Base-by-base conservation (phyloP, 2,888 invertebrate species). In the Plemyria rubiginata region DNA sequence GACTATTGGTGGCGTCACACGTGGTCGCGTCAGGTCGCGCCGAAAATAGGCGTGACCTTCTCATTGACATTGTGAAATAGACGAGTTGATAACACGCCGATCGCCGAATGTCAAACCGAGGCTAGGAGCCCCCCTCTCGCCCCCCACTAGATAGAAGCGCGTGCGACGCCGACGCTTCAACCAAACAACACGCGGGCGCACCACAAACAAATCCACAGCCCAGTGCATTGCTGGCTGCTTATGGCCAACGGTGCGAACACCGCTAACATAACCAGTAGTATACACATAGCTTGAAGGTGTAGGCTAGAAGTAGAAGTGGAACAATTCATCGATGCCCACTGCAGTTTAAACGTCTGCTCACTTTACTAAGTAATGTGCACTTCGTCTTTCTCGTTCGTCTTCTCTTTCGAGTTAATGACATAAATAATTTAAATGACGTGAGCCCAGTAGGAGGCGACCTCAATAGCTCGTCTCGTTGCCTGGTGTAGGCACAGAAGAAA, bases 21-120 rank as follows among this genome's bases (percentile, higher is more conserved):
- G 82, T 87, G 86, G 82, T 80, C 79, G 78, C 77, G 79, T 80
- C 80, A 67, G 70, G 66, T 77, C 80, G 75, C 79, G 79, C 85
- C 88, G 80, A 90, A 90, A 90, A 91, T 89, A 90, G 84, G 82
- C 79, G 85, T 88, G 92, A 90, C 92, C 92, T 92, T 92, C 92
- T 92, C 92, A 92, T 92, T 92, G 92, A 92, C 92, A 92, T 92
- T 92, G 92, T 92, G 92, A 90, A 92, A 92, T 92, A 91, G 88
- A 87, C 86, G 83, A 86, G 84, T 85, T 92, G 92, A 92, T 92
- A 91, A 91, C 88, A 78, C 80, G 78, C 80, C 85, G 90, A 91
- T 85, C 88, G 84, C 83, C 88, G 90, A 92, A 92, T 91, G 92
- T 91, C 92, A 91, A 78, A 78, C 76, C 91, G 88, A 90, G 90